Evolutionary conservation across 53 echinoderm and acorn worm genomes (phyloP).

Genomic region (Holothuria leucospilota): DNA sequence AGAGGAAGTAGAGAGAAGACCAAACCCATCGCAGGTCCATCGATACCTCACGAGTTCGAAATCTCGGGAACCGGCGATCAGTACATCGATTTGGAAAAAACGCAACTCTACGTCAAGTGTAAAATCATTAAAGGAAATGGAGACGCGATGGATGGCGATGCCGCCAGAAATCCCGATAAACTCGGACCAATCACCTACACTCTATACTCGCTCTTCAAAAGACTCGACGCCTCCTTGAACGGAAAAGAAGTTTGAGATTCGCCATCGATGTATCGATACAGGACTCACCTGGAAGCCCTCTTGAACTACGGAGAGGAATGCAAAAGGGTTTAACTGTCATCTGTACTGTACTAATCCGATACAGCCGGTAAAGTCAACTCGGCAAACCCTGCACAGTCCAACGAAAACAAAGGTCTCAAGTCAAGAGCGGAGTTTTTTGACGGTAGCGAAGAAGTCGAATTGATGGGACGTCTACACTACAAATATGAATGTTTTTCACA

Average conservation of each 20-base stretch:
- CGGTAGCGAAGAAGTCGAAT: conserved; percentile 40
- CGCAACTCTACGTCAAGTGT: conserved; percentile 55
- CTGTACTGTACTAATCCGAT: background rate
- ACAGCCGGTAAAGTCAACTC: background rate
- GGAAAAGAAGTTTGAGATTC: conserved; percentile 54
- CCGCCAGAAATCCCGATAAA: background rate
- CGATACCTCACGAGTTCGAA: conserved; percentile 50
- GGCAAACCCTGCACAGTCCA: background rate
- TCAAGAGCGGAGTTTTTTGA: background rate
- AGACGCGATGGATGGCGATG: conserved; percentile 23
- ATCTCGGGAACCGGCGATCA: conserved; percentile 27
- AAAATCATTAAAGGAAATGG: conserved; percentile 56
- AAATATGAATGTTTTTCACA: conserved; percentile 52
- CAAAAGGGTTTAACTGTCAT: background rate
- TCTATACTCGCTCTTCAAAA: conserved; percentile 40
- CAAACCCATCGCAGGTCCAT: conserved; percentile 10
- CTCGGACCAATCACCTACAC: conserved; percentile 47
- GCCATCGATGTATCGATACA: conserved; percentile 39
- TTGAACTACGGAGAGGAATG: conserved; percentile 43
- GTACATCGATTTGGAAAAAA: no score
- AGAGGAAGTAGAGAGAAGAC: conserved; percentile 27
- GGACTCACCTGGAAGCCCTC: no score
- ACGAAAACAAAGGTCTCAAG: conserved; percentile 9
- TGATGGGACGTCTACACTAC: conserved; percentile 38
- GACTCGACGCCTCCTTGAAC: conserved; percentile 56